Base-by-base conservation (phyloP, 2,113 vertebrate genomes). In the Zosterops hypoxanthus region DNA sequence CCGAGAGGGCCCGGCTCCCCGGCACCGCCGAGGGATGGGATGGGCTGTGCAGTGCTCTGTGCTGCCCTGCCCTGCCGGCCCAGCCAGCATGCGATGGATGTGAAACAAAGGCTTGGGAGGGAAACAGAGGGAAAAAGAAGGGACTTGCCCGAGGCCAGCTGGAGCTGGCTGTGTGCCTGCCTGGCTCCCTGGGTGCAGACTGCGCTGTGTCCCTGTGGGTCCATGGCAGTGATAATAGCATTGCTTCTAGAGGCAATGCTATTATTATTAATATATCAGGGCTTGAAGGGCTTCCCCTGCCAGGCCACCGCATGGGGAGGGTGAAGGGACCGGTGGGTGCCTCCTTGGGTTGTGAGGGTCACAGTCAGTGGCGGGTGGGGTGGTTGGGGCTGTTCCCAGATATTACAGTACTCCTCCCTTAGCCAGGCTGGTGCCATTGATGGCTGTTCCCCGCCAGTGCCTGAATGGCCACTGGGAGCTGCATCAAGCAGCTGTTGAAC, bases 111-210 rank as follows among this genome's bases (percentile, higher is more conserved):
- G 49, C 65, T 79, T 50, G 42, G 70, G 70, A 82, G 84, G 78
- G 59, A 89, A 89, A 49, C 0, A 3, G 39, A n/a, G 44, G 12
- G 20, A 42, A 55, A 77, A 86, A 56, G 23, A 90, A 56, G 29
- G 39, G 81, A 52, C 64, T 77, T 91, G 59, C 19, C 31, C 1
- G 12, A n/a, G 39, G 63, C 66, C 71, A 60, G 13, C 49, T 2
- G 6, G 34, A 63, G 44, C 17, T 65, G 61, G n/a, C 53, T 69
- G 2, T n/a, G 15, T 14, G 5, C 7, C 29, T 42, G 33, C 16
- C 2, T 0, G 8, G 19, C 56, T 19, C 20, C 29, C 10, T 0
- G 0, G 28, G 55, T 1, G 2, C 53, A 39, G 25, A 4, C 26
- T 5, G 2, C 4, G 0, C 53, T 26, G 12, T 65, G 22, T 21